phyloP scores from a whole-genome alignment of 2,888 invertebrate genomes.

The Apamea monoglypha region DNA sequence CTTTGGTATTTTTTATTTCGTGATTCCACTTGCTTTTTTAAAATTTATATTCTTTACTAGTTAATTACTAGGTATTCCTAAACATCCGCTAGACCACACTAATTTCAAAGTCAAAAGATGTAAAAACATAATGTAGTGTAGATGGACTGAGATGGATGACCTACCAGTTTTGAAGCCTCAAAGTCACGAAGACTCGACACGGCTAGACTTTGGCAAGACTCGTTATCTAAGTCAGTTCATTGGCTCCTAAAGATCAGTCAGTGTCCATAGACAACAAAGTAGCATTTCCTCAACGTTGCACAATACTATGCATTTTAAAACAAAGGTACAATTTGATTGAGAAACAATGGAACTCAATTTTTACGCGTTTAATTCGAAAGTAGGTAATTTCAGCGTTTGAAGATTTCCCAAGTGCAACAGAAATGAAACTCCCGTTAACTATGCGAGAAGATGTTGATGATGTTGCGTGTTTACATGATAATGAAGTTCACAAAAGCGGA shows the following conservation, averaged over 20 bases:
- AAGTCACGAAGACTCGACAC: neutral
- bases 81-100: neutral
- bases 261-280: constrained; percentile 16
- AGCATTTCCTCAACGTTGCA: neutral
- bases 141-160: neutral
- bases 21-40: neutral
- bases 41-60: neutral
- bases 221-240: constrained; percentile 21
- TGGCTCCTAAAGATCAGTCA: constrained; percentile 22
- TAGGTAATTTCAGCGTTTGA: neutral
- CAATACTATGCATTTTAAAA: constrained; percentile 1
- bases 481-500: constrained; percentile 11
- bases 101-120: too few relatives aligned
- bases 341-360: constrained; percentile 10
- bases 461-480: constrained; percentile 10
- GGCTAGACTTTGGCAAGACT: constrained; percentile 11
- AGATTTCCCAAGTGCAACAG: neutral
- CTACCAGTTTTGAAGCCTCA: neutral
- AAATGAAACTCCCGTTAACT: neutral
- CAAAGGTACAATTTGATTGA: neutral
- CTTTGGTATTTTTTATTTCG: neutral
- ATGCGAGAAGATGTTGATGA: neutral
- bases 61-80: neutral
- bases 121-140: too few relatives aligned
- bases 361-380: neutral